These are phyloP conservation scores for Syngnathus typhle DNA, from an alignment of 2,113 vertebrate species.

Conservation along the genomic window DNA sequence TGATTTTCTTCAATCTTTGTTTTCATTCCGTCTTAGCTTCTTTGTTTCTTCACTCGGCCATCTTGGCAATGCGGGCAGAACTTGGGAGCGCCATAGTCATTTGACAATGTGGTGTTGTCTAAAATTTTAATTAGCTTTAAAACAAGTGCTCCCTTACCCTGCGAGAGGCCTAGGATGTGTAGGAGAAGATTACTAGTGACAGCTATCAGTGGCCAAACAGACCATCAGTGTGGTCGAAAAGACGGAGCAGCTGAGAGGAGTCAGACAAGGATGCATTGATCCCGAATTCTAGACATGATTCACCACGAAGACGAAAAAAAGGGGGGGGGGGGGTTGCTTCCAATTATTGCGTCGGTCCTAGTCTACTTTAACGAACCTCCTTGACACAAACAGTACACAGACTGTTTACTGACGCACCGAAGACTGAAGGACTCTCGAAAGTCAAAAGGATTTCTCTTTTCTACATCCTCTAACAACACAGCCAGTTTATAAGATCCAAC, in stretches of 20 bases:
- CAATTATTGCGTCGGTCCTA: not conserved
- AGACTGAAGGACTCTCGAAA: slow-evolving; percentile 1
- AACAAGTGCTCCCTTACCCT: slow-evolving; percentile 35
- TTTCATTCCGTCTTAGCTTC: slow-evolving; percentile 16
- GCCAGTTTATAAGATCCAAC: not conserved
- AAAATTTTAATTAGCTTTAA: slow-evolving; percentile 67
- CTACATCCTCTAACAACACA: not conserved
- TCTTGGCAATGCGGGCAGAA: slow-evolving; percentile 37
- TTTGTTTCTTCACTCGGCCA: slow-evolving; percentile 39
- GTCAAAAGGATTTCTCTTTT: not conserved
- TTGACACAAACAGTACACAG: not conserved
- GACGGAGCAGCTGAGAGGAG: slow-evolving; percentile 29
- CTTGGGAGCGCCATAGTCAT: slow-evolving; percentile 42
- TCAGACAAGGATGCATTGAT: slow-evolving; percentile 23
- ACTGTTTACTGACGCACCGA: not conserved
- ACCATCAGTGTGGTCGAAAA: slow-evolving; percentile 45
- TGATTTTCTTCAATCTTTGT: slow-evolving; percentile 57
- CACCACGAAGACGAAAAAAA: not conserved
- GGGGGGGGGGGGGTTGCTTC: not conserved
- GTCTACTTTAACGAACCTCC: not conserved
- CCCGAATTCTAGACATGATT: slow-evolving; percentile 2
- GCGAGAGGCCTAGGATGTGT: slow-evolving; percentile 36
- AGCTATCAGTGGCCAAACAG: slow-evolving; percentile 49
- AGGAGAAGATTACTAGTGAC: slow-evolving; percentile 62
- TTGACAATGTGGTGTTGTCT: slow-evolving; percentile 55